Evolutionary conservation across 2,797 vertebrate species (phyloP).

Genomic region (Garrulus glandarius): DNA sequence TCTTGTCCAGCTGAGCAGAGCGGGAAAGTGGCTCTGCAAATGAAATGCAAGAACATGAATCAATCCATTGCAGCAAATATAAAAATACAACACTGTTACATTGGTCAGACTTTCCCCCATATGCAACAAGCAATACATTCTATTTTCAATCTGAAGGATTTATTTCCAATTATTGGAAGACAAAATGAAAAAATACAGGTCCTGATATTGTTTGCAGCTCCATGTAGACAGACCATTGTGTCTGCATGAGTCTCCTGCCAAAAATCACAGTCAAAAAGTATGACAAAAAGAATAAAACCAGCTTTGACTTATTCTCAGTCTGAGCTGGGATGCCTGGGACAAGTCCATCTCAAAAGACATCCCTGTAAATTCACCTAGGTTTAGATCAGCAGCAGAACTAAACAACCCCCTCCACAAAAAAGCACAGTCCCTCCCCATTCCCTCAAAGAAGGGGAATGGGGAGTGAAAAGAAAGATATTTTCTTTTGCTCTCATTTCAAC

Average conservation of each 20-base stretch:
- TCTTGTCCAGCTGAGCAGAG: conserved; percentile 16
- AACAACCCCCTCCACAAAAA: neutral
- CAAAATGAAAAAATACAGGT: conserved; percentile 4
- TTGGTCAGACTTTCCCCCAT: neutral
- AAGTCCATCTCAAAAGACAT: neutral
- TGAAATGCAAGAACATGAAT: conserved; percentile 20
- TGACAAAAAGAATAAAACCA: neutral
- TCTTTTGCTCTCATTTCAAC: neutral
- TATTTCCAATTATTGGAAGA: conserved; percentile 46
- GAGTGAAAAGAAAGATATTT: neutral
- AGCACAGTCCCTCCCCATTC: neutral
- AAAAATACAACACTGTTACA: conserved; percentile 17
- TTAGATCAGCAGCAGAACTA: neutral
- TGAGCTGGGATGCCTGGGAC: neutral
- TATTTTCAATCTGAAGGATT: conserved; percentile 23
- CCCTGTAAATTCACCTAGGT: neutral
- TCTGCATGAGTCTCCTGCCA: neutral
- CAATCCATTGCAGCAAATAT: conserved; percentile 23
- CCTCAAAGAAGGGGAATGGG: neutral
- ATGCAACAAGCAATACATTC: neutral
- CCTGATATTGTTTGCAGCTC: neutral
- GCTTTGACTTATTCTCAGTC: neutral
- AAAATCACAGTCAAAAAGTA: neutral
- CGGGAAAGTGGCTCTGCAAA: conserved; percentile 8
- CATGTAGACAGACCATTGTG: neutral